Percentiles rank a stretch among this genome's conserved stretches.
Conservation (phyloP, 1,140 invertebrate species). For the Cotesia chilonis region DNA sequence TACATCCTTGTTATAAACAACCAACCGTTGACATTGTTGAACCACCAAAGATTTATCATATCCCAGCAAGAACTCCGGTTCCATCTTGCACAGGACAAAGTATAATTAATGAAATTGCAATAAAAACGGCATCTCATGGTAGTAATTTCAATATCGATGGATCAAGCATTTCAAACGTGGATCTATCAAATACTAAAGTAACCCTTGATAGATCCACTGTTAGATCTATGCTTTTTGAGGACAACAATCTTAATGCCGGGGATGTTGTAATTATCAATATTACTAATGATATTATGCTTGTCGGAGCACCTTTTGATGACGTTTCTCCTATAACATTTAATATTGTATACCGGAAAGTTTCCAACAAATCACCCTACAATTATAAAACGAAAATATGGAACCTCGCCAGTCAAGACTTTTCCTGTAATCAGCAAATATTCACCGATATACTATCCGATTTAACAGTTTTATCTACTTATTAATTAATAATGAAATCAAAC, state of each 20-base stretch:
- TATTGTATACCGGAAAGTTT: constrained; percentile 3
- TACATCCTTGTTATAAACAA: no score
- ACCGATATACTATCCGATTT: not conserved
- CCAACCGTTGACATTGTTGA: no score
- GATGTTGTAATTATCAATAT: constrained; percentile 39
- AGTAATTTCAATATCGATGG: no score
- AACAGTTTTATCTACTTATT: no score
- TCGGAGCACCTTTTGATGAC: constrained; percentile 34
- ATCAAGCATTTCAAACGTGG: not conserved
- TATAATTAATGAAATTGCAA: no score
- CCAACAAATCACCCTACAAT: not conserved
- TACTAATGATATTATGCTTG: constrained; percentile 27
- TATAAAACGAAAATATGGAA: not conserved
- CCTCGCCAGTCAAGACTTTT: not conserved
- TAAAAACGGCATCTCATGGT: no score
- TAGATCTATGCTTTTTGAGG: not conserved
- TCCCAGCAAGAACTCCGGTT: no score
- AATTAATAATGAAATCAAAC: no score
- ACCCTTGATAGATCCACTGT: not conserved
- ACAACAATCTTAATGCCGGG: constrained; percentile 29
- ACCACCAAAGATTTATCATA: no score
- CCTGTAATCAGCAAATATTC: not conserved
- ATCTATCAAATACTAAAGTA: not conserved
- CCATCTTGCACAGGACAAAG: no score
- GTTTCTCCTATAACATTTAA: constrained; percentile 39